Conservation (phyloP, 2,888 invertebrate species). For the Seira ritae region DNA sequence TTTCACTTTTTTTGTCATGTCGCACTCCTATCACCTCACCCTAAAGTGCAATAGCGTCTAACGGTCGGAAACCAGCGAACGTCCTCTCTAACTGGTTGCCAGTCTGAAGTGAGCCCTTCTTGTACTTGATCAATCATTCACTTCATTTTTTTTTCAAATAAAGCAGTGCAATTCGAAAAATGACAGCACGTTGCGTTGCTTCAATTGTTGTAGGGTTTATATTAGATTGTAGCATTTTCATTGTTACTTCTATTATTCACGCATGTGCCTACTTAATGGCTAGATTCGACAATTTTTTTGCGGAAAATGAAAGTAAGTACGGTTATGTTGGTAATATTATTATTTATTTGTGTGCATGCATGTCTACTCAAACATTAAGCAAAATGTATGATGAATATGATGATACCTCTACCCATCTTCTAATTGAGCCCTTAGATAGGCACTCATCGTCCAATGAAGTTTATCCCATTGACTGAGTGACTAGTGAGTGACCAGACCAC, state of each 20-base stretch:
- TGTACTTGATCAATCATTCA: constrained; percentile 13
- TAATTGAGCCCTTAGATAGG: constrained; percentile 25
- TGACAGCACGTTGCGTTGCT: neutral
- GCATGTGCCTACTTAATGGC: constrained; percentile 8
- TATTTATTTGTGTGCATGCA: too few species aligned
- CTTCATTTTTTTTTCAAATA: constrained; percentile 25
- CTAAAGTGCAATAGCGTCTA: too few species aligned
- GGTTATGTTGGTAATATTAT: too few species aligned
- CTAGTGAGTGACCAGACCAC: constrained; percentile 31
- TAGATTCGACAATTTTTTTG: constrained; percentile 28
- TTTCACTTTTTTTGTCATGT: too few species aligned
- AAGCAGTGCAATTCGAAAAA: constrained; percentile 6
- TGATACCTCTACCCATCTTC: constrained; percentile 19
- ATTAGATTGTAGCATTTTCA: too few species aligned
- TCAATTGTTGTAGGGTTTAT: neutral
- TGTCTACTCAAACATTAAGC: too few species aligned
- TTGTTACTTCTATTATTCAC: neutral
- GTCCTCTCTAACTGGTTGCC: constrained; percentile 45
- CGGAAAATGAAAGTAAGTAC: constrained; percentile 60
- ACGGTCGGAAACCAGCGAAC: constrained; percentile 12
- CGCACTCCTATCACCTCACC: too few species aligned
- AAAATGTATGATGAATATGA: neutral
- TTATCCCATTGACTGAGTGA: neutral
- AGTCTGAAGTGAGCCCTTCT: constrained; percentile 41
- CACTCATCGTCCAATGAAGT: neutral